These are phyloP conservation scores for Coendou prehensilis DNA, from an alignment of 2,797 vertebrate species.

Conservation along the genomic window DNA sequence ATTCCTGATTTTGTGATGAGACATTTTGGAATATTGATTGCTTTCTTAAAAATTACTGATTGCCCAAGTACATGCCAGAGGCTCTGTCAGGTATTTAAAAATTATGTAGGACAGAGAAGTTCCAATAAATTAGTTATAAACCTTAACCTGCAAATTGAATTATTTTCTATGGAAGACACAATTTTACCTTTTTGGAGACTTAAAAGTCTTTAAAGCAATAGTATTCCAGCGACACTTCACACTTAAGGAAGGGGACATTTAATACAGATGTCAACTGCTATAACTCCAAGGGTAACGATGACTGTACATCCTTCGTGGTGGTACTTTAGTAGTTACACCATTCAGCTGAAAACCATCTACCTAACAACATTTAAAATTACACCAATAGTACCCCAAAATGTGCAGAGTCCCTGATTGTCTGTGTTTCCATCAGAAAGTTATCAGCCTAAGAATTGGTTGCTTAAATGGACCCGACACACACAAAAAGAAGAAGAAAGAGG, in stretches of 20 bases:
- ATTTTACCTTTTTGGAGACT: background rate
- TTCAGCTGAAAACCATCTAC: background rate
- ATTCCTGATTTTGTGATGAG: slow-evolving; percentile 70
- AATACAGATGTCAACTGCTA: background rate
- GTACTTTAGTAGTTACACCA: background rate
- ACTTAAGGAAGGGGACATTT: background rate
- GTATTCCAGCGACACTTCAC: background rate
- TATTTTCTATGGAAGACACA: slow-evolving; percentile 55
- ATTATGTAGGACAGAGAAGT: slow-evolving; percentile 56
- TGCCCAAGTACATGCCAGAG: slow-evolving; percentile 46
- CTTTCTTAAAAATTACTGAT: slow-evolving; percentile 69
- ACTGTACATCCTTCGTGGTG: background rate
- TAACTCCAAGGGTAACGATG: background rate
- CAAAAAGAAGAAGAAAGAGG: background rate
- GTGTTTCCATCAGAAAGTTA: slow-evolving; percentile 14
- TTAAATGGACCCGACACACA: background rate
- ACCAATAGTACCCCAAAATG: background rate
- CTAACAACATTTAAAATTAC: background rate
- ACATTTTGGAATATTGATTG: slow-evolving; percentile 71
- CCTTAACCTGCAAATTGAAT: slow-evolving; percentile 59
- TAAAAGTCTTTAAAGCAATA: slow-evolving; percentile 26
- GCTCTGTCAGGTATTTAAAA: slow-evolving; percentile 41
- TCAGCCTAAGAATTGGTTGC: background rate
- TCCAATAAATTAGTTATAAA: slow-evolving; percentile 47
- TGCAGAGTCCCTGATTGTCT: background rate